Evolutionary conservation across 2,888 invertebrate species (phyloP).

Genomic region (Cristatella mucedo): DNA sequence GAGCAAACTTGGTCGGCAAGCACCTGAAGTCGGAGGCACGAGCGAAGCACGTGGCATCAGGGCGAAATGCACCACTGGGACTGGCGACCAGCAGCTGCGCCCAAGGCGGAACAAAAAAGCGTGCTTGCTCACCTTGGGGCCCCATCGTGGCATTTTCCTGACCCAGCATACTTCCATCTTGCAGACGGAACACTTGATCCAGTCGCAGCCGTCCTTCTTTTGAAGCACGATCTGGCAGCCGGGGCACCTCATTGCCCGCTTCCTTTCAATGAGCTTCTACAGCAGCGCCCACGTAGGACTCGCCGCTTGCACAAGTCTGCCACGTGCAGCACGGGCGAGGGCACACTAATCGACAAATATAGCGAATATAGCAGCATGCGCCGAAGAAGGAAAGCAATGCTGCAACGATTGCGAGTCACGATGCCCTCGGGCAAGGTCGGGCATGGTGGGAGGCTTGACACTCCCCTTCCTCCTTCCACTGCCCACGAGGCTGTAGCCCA

Average conservation of each 20-base stretch:
- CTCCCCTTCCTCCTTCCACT: too few species aligned
- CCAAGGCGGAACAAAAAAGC: conserved; percentile 1
- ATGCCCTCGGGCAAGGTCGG: too few species aligned
- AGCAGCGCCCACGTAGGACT: conserved; percentile 10
- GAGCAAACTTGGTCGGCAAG: too few species aligned
- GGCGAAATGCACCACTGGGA: conserved; percentile 2
- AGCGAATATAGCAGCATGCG: not conserved
- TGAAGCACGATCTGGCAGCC: conserved; percentile 66
- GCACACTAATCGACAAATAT: not conserved
- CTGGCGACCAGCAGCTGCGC: not conserved
- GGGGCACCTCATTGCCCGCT: conserved; percentile 73
- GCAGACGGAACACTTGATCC: conserved; percentile 76
- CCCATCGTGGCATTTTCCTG: conserved; percentile 57
- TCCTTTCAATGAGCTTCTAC: conserved; percentile 57
- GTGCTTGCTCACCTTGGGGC: conserved; percentile 43
- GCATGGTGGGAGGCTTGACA: too few species aligned
- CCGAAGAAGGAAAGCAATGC: too few species aligned
- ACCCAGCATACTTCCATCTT: conserved; percentile 89
- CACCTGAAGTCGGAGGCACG: too few species aligned
- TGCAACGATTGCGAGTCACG: too few species aligned
- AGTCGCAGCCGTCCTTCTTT: conserved; percentile 86
- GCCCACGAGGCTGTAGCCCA: too few species aligned
- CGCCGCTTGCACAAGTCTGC: not conserved
- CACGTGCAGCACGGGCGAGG: not conserved
- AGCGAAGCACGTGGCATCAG: too few species aligned